A percentile compares a stretch with the other conserved stretches of the same genome.
Conservation (phyloP, 2,797 vertebrate genomes). For the Erethizon dorsatum region DNA sequence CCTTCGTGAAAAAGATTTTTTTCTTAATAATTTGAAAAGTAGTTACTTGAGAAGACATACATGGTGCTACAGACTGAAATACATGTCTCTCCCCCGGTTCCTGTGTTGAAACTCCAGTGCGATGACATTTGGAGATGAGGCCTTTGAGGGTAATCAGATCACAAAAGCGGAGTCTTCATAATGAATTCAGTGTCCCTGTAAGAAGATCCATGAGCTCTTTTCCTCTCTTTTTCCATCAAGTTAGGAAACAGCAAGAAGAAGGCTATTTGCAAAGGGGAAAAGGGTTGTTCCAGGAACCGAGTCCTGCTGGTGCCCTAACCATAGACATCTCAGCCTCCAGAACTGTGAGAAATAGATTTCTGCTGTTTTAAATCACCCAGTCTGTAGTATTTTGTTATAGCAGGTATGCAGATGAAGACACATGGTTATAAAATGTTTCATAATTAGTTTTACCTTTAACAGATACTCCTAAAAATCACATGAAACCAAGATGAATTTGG, state of each 20-base stretch:
- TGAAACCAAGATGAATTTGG: not conserved
- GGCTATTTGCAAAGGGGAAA: not conserved
- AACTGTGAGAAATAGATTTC: not conserved
- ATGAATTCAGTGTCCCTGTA: not conserved
- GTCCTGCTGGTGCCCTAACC: not conserved
- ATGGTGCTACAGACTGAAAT: not conserved
- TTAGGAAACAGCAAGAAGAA: not conserved
- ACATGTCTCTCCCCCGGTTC: not conserved
- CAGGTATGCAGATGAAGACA: not conserved
- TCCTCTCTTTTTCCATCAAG: not conserved
- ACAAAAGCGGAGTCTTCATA: not conserved
- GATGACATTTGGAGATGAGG: not conserved
- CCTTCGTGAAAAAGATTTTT: not conserved
- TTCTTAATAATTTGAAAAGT: constrained; percentile 45
- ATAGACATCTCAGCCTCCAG: not conserved
- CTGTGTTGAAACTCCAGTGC: not conserved
- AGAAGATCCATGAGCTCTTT: not conserved
- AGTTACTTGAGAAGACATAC: not conserved
- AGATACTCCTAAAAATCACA: not conserved
- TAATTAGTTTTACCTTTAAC: not conserved
- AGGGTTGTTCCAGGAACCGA: not conserved
- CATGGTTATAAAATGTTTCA: not conserved
- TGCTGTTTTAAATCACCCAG: not conserved
- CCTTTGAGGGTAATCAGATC: not conserved
- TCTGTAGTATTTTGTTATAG: not conserved